Base-by-base conservation (phyloP, 1,140 invertebrate species). In the Brachionus koreanus region DNA sequence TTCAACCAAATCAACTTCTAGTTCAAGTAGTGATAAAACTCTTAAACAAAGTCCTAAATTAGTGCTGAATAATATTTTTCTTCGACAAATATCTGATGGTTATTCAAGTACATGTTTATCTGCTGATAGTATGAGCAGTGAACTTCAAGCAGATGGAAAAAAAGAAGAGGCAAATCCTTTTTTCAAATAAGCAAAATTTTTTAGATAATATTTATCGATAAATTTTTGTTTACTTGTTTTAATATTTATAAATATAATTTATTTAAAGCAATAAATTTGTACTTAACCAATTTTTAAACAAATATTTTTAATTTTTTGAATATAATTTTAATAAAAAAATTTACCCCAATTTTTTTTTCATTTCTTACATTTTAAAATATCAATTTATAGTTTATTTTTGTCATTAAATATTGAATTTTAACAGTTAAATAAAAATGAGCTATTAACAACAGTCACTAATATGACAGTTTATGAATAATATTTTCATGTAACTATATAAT, bases 101-200 rank as follows among this genome's bases (percentile, higher is more conserved):
- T 74, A 74, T 74, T 74, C 69, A 49, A 74, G 69, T 74, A 74
- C 39, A 9, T 43, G 39, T 25, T 25, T 74, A 74, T 74, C 69
- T 29, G 69, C 69, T 29, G 42, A 46, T 74, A 74, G 69, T 74
- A 46, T 74, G 19, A 74, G 25, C 12, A 74, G 69, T 74, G 69
- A 74, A 19, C 35, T 65, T 33, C 63, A 65, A 23, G 37, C 35
- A 33, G 37, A 29, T 23, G 63, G 63, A n/a, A 33, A 33, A 1
- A 69, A 46, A 25, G 39, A 43, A 19, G 25, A 23, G 13, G 37
- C 42, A 23, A 74, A 74, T 46, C 69, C 69, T 10, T 74, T 74
- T 74, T 74, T 74, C 43, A 74, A 46, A 74, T 46, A 43, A 9
- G n/a, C 13, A 23, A 29, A 23, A 4, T 69, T 23, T 23, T 2